These are phyloP conservation scores for Heliconius cydno DNA, from an alignment of 2,888 invertebrate genomes.

Conservation along the genomic window DNA sequence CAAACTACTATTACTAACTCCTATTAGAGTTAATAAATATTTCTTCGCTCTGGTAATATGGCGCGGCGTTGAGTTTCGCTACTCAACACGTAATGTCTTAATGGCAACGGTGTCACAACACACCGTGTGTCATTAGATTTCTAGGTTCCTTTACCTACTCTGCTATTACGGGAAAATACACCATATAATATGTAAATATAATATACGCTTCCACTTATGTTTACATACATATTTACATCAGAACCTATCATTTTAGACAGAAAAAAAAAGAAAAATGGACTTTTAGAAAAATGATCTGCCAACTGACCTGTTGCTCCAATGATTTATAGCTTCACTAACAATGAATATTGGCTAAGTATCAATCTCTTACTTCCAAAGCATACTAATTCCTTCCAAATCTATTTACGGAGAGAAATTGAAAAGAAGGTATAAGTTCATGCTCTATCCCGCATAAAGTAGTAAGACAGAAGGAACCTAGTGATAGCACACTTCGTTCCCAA, in stretches of 20 bases:
- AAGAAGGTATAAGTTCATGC: background rate
- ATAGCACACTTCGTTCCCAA: background rate
- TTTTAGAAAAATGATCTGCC: slow-evolving; percentile 8
- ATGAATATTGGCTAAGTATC: background rate
- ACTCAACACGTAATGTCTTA: background rate
- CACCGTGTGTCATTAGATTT: background rate
- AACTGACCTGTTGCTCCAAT: slow-evolving; percentile 15
- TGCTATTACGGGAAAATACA: background rate
- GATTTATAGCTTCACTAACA: slow-evolving; percentile 8
- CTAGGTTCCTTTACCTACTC: background rate
- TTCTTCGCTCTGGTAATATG: no score
- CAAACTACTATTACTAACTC: no score
- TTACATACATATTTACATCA: background rate
- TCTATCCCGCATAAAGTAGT: background rate
- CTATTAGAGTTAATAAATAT: no score
- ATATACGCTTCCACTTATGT: background rate
- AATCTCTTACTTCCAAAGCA: no score
- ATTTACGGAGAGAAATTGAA: background rate
- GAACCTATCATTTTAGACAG: background rate
- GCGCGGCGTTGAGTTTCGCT: no score
- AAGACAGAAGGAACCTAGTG: background rate
- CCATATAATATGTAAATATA: background rate
- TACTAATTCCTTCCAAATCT: no score
- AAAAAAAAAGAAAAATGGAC: background rate
- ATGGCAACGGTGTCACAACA: background rate